Conservation (phyloP, 2,113 vertebrate genomes). For the Fukomys damarensis region DNA sequence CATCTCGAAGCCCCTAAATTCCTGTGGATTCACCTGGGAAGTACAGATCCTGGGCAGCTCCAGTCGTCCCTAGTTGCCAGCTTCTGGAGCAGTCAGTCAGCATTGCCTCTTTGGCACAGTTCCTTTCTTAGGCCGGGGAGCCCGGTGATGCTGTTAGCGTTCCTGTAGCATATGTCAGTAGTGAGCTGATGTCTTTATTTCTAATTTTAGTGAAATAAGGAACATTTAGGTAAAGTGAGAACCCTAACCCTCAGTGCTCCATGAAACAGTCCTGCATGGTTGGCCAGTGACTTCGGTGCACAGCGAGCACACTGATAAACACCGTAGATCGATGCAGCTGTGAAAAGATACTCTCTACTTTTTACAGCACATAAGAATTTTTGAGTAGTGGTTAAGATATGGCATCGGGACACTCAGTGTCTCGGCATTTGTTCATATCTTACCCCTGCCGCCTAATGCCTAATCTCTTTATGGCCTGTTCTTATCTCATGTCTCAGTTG, state of each 20-base stretch:
- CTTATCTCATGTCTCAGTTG: not conserved
- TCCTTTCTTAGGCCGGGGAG: not conserved
- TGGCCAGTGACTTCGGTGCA: not conserved
- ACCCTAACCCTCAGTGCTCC: not conserved
- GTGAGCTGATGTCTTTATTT: slow-evolving; percentile 7
- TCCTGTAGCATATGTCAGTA: not conserved
- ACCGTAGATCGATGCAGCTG: not conserved
- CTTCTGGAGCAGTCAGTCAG: not conserved
- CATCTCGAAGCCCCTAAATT: not conserved
- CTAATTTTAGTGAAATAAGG: slow-evolving; percentile 5
- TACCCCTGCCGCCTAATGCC: not conserved
- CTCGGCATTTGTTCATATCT: not conserved
- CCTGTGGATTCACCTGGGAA: not conserved
- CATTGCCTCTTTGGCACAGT: not conserved
- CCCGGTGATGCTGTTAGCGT: not conserved
- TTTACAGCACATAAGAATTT: not conserved
- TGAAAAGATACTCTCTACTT: slow-evolving; percentile 10
- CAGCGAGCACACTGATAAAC: not conserved
- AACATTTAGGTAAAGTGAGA: not conserved
- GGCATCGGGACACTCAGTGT: not conserved
- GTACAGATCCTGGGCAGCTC: not conserved
- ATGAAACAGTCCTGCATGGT: not conserved
- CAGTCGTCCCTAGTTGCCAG: not conserved
- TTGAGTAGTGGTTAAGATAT: not conserved
- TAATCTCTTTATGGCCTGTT: not conserved